phyloP scores from a whole-genome alignment of 1,140 invertebrate genomes.

The Aphaenogaster floridana region DNA sequence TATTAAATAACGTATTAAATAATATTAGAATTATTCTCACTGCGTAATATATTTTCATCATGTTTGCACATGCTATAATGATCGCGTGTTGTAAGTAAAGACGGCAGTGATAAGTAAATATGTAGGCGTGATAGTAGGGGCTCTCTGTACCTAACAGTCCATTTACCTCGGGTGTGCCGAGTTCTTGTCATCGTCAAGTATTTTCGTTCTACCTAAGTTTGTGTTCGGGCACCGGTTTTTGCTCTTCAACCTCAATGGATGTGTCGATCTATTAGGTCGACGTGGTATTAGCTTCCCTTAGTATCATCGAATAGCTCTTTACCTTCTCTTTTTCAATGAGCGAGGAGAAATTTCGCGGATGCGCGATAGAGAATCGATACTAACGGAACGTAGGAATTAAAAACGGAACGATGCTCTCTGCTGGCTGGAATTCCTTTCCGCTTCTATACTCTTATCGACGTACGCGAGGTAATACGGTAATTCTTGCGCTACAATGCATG shows the following conservation, averaged over 20 bases:
- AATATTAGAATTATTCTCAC: background rate
- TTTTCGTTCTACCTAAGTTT: slow-evolving; percentile 51
- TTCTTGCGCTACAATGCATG: slow-evolving; percentile 33
- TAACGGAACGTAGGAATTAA: slow-evolving; percentile 24
- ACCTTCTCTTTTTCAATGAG: slow-evolving; percentile 35
- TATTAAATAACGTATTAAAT: slow-evolving; percentile 8
- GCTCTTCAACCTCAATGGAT: slow-evolving; percentile 58
- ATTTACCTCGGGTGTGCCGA: slow-evolving; percentile 37
- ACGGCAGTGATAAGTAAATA: background rate
- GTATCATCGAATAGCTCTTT: slow-evolving; percentile 29
- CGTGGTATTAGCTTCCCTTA: slow-evolving; percentile 70
- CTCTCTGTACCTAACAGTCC: slow-evolving; percentile 43
- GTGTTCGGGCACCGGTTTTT: slow-evolving; percentile 64
- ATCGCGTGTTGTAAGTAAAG: background rate
- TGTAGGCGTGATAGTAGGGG: background rate
- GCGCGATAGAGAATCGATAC: slow-evolving; percentile 25
- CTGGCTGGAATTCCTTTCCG: background rate
- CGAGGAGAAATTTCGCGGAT: slow-evolving; percentile 28
- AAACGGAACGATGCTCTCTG: background rate
- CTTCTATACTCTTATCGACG: slow-evolving; percentile 17
- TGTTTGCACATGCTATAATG: background rate
- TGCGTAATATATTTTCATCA: background rate
- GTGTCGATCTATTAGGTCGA: slow-evolving; percentile 78
- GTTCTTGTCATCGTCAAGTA: slow-evolving; percentile 53
- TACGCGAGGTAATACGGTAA: slow-evolving; percentile 1